Base-by-base conservation (phyloP, 2,888 invertebrate genomes). In the Criorhina ranunculi region DNA sequence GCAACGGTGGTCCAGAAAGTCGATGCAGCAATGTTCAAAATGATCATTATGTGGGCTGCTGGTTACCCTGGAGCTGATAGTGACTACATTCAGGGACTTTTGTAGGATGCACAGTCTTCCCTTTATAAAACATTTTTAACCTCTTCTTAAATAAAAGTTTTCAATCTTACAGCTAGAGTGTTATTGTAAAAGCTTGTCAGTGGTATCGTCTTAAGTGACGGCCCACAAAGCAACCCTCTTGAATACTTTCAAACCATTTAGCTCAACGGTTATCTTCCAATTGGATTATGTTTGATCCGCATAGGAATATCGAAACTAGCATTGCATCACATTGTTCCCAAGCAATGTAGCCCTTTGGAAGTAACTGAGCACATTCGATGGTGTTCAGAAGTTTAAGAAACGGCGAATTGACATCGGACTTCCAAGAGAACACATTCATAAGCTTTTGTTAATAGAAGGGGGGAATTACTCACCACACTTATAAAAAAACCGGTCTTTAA, bases 221-320 rank as follows among this genome's bases (percentile, higher is more conserved):
- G 92, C 90, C 89, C 91, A 91, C 35, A 93, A 88, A 59, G 92
- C 88, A 76, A 93, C 89, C 46, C 91, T 88, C 88, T 93, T 93
- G 82, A 93, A 93, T 51, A 91, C 89, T 64, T 92, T 91, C 2
- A 86, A 88, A 2, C 95, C 94, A 70, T 90, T 90, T n/a, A 95
- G 90, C 88, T 95, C 95, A 2, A 95, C 93, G 0, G 93, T 93
- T 0, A 92, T 93, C 88, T 94, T 92, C 90, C 90, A 91, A 6
- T 86, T 77, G 59, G 88, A 92, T 89, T 60, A 93, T 89, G 15
- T 91, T 89, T 0, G 87, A 73, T 5, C 92, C 92, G 87, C 91
- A 91, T 6, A 94, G 88, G 86, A 93, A 91, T 7, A 90, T 90
- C 24, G 92, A 93, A 7, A 92, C 92, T 37, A 93, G 86, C 87